Conservation (phyloP, 2,888 invertebrate species). For the Scelioninae gen. 1 region DNA sequence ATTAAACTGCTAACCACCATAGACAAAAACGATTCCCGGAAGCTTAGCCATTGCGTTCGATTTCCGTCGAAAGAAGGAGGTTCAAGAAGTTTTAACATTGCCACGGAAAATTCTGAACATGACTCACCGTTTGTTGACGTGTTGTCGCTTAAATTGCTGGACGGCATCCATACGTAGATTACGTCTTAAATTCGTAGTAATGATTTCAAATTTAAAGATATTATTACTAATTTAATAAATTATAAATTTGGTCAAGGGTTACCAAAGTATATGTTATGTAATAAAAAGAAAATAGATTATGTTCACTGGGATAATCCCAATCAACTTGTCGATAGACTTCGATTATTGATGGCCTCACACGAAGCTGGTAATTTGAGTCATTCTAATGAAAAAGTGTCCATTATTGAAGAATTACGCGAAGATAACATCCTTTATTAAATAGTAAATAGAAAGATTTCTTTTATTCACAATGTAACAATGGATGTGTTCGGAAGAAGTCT, state of each 20-base stretch:
- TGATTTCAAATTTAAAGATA: no score
- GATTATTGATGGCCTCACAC: no score
- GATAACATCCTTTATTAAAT: no score
- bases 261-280: background rate
- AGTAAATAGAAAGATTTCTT: no score
- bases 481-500: no score
- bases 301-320: background rate
- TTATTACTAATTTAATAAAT: background rate
- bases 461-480: no score
- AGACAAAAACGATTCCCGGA: conserved; percentile 13
- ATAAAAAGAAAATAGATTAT: background rate
- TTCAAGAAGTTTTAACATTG: conserved; percentile 1
- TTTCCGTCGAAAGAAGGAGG: conserved; percentile 6
- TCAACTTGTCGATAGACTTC: background rate
- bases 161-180: background rate
- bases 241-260: background rate
- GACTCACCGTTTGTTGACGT: conserved; percentile 1
- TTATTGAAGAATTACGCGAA: no score
- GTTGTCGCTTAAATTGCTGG: background rate
- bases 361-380: no score
- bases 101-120: conserved; percentile 2
- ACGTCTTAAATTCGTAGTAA: conserved; percentile 5
- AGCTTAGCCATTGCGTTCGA: conserved; percentile 21
- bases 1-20: conserved; percentile 13
- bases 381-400: no score